Percentiles rank a stretch among this genome's conserved stretches.
phyloP scores from a whole-genome alignment of 2,888 invertebrate species.

The Gibbula magus region DNA sequence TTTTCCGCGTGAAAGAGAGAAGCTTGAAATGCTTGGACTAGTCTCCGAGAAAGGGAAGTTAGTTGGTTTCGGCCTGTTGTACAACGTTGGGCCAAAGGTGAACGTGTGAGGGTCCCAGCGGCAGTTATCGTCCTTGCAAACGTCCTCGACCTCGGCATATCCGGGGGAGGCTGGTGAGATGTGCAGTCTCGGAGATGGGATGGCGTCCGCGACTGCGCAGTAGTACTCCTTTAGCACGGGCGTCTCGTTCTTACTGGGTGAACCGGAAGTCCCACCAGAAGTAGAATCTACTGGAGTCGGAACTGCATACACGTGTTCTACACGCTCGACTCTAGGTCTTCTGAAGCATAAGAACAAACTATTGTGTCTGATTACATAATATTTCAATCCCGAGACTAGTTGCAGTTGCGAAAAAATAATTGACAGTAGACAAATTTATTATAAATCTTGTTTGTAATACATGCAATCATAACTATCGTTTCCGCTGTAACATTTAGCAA shows the following conservation, averaged over 20 bases:
- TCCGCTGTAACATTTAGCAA: too few relatives aligned
- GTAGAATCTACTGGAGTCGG: conserved; percentile 27
- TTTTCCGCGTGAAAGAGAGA: neutral
- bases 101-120: conserved; percentile 18
- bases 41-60: neutral
- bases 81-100: neutral
- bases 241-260: neutral
- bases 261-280: neutral
- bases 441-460: too few relatives aligned
- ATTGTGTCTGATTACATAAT: neutral
- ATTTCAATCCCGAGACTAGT: neutral
- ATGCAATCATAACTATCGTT: too few relatives aligned
- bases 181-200: neutral
- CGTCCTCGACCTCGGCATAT: conserved; percentile 36
- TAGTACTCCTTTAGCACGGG: conserved; percentile 28
- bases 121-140: conserved; percentile 13
- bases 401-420: neutral
- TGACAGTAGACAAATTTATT: too few relatives aligned
- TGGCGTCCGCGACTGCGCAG: conserved; percentile 35
- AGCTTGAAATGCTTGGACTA: neutral
- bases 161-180: conserved; percentile 30
- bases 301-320: conserved; percentile 36
- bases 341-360: conserved; percentile 10
- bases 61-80: neutral
- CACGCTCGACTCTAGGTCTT: conserved; percentile 32